Evolutionary conservation across 2,797 vertebrate genomes (phyloP).

Genomic region (Mus minutoides): DNA sequence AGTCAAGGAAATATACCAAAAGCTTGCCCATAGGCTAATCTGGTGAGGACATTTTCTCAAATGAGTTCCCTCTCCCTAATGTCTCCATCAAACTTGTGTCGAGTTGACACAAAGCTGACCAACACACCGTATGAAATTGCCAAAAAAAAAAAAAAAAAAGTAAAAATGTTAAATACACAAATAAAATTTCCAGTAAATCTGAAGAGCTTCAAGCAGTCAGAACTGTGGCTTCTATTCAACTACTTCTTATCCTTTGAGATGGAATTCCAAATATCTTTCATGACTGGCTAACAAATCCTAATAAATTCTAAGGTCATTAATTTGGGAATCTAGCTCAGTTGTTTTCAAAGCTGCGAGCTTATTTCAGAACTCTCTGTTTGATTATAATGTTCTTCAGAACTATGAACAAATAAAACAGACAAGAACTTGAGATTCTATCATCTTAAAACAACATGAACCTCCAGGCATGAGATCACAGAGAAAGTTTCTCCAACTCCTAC

Average conservation of each 20-base stretch:
- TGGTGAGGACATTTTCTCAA: neutral
- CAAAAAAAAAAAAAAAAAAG: neutral
- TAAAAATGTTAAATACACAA: neutral
- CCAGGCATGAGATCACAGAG: neutral
- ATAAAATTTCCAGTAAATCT: neutral
- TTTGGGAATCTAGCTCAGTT: slow-evolving; percentile 4
- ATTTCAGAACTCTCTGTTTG: slow-evolving; percentile 44
- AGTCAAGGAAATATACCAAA: neutral
- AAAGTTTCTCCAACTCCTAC: neutral
- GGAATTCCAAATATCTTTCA: neutral
- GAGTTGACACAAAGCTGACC: neutral
- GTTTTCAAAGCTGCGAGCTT: neutral
- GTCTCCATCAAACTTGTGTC: neutral
- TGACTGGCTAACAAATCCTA: neutral
- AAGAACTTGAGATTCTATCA: neutral
- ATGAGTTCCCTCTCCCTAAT: neutral
- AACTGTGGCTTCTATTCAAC: neutral
- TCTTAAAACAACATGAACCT: slow-evolving; percentile 1
- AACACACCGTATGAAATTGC: neutral
- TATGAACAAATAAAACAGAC: slow-evolving; percentile 10
- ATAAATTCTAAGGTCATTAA: neutral
- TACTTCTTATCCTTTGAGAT: neutral
- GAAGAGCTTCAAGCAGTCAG: neutral
- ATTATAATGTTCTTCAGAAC: neutral
- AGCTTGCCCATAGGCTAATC: neutral